Percentiles rank a stretch among this genome's conserved stretches.
Conservation (phyloP, 2,888 invertebrate species). For the Scrobipalpa atriplicella region DNA sequence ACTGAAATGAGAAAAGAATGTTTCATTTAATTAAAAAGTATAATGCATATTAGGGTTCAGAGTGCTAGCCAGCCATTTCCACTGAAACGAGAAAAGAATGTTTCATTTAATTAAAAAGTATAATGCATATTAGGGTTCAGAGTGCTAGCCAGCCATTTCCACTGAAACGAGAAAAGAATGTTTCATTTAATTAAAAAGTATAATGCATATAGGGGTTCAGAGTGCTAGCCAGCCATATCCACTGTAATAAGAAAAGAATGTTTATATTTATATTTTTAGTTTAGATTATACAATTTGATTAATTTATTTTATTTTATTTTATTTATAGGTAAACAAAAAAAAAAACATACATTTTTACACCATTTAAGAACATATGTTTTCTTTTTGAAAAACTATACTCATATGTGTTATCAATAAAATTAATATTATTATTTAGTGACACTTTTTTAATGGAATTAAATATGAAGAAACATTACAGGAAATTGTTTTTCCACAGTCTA, state of each 20-base stretch:
- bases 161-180: constrained; percentile 68
- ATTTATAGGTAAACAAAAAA: too few species aligned
- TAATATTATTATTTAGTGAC: too few species aligned
- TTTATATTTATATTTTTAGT: too few species aligned
- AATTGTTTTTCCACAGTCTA: too few species aligned
- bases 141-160: constrained; percentile 94
- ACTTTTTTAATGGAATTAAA: too few species aligned
- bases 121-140: constrained; percentile 89
- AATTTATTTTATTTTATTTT: too few species aligned
- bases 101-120: not conserved
- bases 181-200: not conserved
- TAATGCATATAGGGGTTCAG: constrained; percentile 89
- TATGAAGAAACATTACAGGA: too few species aligned
- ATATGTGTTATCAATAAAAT: too few species aligned
- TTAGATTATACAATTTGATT: too few species aligned
- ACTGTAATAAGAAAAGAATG: constrained; percentile 68
- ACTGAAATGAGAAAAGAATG: constrained; percentile 68
- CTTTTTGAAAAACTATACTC: too few species aligned
- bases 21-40: not conserved
- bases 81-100: constrained; percentile 68
- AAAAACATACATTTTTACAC: too few species aligned
- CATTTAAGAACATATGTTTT: too few species aligned
- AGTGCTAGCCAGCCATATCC: constrained; percentile 94
- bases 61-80: constrained; percentile 94
- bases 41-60: constrained; percentile 89